A percentile compares a stretch with the other conserved stretches of the same genome.
Conservation (phyloP, 2,888 invertebrate species). For the Piscicola geometra region DNA sequence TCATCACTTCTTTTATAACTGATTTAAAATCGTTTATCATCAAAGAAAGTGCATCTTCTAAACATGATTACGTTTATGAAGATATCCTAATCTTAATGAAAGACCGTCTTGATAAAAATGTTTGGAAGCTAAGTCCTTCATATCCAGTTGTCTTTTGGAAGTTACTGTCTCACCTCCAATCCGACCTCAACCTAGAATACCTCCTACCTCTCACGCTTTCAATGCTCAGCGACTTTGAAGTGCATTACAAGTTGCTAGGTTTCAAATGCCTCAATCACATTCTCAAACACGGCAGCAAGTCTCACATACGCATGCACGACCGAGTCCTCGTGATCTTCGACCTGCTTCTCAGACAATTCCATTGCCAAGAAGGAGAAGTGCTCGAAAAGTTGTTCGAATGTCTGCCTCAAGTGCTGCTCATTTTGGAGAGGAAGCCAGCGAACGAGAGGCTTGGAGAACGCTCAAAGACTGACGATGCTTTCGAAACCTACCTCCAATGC, state of each 20-base stretch:
- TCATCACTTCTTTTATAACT: not conserved
- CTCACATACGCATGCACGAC: not conserved
- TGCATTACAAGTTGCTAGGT: conserved; percentile 2
- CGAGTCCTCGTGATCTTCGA: not conserved
- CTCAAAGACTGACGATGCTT: not conserved
- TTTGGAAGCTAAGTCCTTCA: conserved; percentile 1
- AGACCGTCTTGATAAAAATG: not conserved
- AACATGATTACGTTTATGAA: conserved; percentile 11
- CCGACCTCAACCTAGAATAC: conserved; percentile 3
- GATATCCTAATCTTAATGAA: not conserved
- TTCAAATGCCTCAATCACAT: not conserved
- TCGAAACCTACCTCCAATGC: not conserved
- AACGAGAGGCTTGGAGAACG: not conserved
- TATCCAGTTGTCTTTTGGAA: not conserved
- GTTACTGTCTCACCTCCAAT: not conserved
- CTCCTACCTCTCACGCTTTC: not conserved
- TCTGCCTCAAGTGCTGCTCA: not conserved
- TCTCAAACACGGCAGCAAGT: not conserved
- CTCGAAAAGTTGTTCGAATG: not conserved
- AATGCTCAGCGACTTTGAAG: not conserved
- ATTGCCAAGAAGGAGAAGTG: not conserved
- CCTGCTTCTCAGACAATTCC: conserved; percentile 4
- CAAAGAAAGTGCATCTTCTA: not conserved
- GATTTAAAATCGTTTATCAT: not conserved
- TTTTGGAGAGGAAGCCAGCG: not conserved